These are phyloP conservation scores for Willowsia nigromaculata DNA, from an alignment of 2,888 invertebrate genomes.

Conservation along the genomic window DNA sequence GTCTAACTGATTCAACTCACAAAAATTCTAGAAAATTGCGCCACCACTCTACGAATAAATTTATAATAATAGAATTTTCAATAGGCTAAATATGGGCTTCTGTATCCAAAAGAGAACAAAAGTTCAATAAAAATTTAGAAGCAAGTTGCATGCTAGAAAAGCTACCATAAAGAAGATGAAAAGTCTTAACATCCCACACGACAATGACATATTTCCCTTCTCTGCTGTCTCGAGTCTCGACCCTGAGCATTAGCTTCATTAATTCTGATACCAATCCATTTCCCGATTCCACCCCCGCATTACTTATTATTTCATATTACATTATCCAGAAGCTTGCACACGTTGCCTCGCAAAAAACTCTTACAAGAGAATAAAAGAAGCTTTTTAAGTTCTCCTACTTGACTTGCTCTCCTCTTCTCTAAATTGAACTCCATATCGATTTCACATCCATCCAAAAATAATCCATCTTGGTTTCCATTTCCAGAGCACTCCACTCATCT, in stretches of 20 bases:
- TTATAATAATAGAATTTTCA: no score
- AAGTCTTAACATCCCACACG: background rate
- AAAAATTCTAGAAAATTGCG: no score
- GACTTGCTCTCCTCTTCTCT: background rate
- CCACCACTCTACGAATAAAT: no score
- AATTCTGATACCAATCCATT: background rate
- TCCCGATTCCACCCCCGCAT: background rate
- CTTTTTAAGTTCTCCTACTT: conserved; percentile 10
- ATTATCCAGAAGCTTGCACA: conserved; percentile 2
- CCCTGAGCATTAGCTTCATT: background rate
- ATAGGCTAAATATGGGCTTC: no score
- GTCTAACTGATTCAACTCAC: no score
- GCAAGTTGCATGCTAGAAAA: background rate
- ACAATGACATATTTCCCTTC: background rate
- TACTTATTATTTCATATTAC: background rate
- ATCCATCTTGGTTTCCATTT: conserved; percentile 47
- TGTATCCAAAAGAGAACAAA: no score
- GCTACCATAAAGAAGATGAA: background rate
- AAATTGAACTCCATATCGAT: conserved; percentile 24
- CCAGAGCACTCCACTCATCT: background rate
- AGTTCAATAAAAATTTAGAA: no score
- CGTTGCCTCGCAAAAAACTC: background rate
- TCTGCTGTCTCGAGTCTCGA: background rate
- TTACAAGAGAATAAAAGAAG: background rate
- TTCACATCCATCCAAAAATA: conserved; percentile 57